phyloP scores from a whole-genome alignment of 2,797 vertebrate genomes.

The Chaenodraco wilsoni region DNA sequence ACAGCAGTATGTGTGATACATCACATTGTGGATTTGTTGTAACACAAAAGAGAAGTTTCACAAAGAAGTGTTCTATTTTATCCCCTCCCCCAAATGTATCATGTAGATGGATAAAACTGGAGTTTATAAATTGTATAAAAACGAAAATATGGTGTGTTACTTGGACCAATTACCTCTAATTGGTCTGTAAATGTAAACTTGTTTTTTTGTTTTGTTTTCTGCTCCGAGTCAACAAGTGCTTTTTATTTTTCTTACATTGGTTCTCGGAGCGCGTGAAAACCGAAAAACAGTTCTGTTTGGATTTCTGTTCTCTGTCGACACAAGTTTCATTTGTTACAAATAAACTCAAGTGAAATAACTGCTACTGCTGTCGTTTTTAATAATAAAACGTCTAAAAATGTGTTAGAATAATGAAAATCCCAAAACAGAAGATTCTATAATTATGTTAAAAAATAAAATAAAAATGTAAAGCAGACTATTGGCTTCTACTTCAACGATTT shows the following conservation, averaged over 20 bases:
- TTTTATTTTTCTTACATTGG: constrained; percentile 98
- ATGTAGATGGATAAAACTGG: constrained; percentile 96
- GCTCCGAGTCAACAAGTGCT: constrained; percentile 96
- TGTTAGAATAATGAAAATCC: background rate
- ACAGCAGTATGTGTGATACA: constrained; percentile 84
- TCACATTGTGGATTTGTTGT: constrained; percentile 87
- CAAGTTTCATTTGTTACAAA: constrained; percentile 99
- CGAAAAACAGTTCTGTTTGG: constrained; percentile 92
- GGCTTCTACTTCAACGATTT: background rate
- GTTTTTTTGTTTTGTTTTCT: constrained; percentile 74
- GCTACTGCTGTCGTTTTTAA: constrained; percentile 80
- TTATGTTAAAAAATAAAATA: no score
- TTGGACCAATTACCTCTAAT: constrained; percentile 92
- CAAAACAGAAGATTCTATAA: no score
- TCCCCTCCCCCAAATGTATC: constrained; percentile 86
- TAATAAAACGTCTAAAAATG: background rate
- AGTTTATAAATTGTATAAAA: constrained; percentile 86
- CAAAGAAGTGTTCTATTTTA: constrained; percentile 84
- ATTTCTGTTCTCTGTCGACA: constrained; percentile 99
- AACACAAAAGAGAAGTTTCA: constrained; percentile 89
- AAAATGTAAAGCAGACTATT: background rate
- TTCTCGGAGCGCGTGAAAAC: constrained; percentile 84
- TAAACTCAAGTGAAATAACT: constrained; percentile 97
- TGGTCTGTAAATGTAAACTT: constrained; percentile 95
- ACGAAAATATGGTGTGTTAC: constrained; percentile 93